Evolutionary conservation across 2,113 vertebrate species (phyloP), one percentile per base, ranked within the genome.

Genomic region (Taurulus bubalis): DNA sequence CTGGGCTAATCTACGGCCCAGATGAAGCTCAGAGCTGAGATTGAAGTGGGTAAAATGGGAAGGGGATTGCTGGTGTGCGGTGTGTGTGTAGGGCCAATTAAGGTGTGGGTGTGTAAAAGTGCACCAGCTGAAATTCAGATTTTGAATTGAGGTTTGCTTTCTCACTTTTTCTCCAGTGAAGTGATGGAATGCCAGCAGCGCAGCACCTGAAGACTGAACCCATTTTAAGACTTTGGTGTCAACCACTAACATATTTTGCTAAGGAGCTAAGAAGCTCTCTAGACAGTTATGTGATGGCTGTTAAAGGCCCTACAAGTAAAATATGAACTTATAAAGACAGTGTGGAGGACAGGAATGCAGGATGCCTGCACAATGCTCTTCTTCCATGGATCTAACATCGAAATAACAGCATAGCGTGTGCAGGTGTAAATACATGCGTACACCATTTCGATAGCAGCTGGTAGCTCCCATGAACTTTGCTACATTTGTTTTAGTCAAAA

Each of bases 1-100:
- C 82, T 45, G 84, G 70, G 84, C 80, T 89, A 88, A 91, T 88
- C 91, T 87, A 86, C n/a, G 15, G 86, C 45, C 71, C 77, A 84
- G 92, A 89, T 86, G 71, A 87, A 89, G 84, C 16, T 83, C 75
- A 86, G 87, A 71, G 59, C 77, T 67, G 62, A 77, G 84, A 89
- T 81, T 75, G 85, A 88, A 92, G 84, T 66, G 34, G 68, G 71
- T 55, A 81, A 85, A 90, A 87, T 73, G 51, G 78, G 58, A 80
- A 66, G 55, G 85, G 72, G 73, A 71, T 64, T 49, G 42, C 47
- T 51, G 42, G 68, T 83, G 70, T 67, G 59, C 20, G 59, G 56
- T 32, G 30, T 24, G 66, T 30, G 60, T 72, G 66, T 60, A 24
- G 36, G 8, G 4, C 10, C 30, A 28, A 24, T 67, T 22, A 47